Base-by-base conservation (phyloP, 2,113 vertebrate genomes). In the Anoura caudifer region DNA sequence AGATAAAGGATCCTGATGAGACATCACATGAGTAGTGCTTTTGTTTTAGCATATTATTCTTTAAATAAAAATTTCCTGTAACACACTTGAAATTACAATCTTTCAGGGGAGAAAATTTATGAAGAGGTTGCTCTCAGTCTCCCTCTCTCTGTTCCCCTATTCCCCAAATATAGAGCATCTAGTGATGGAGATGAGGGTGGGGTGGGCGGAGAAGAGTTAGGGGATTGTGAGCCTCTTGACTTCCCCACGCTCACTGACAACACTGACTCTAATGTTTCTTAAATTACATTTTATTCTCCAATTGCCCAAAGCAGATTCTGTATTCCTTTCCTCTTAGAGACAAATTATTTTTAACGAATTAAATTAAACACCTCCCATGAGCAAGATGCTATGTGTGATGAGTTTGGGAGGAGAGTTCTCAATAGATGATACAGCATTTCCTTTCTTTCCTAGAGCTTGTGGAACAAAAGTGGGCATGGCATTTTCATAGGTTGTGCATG, bases 301-400 rank as follows among this genome's bases (percentile, higher is more conserved):
- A 4, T 50, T 54, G 9, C 10, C 54, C 47, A 63, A 70, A 70
- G 50, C 9, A 63, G 43, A 45, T 43, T 95, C 33, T 92, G 4
- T 54, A 4, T 70, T 28, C 81, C 59, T 80, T 84, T 28, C 24
- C 93, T 41, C 43, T 87, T 85, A 59, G 79, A 76, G 59, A 76
- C 31, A 59, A 47, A 26, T 73, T 73, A 61, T 28, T 61, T 61
- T 31, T n/a, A n/a, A 67, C 17, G n/a, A 67, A 17, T 7, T 33
- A 38, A 70, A 70, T 20, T 70, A 38, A 54, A 28, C 3, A 12
- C 26, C 10, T 31, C 26, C 8, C 16, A 0, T 14, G 28, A 72
- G 14, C 4, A 17, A 85, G 90, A 19, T 41, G 19, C 45, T 73
- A 22, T 45, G 14, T n/a, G 45, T 47, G 24, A 24, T 11, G 61